These are phyloP conservation scores for Metridium senile DNA, from an alignment of 92 coral and sea anemone genomes.

Conservation along the genomic window DNA sequence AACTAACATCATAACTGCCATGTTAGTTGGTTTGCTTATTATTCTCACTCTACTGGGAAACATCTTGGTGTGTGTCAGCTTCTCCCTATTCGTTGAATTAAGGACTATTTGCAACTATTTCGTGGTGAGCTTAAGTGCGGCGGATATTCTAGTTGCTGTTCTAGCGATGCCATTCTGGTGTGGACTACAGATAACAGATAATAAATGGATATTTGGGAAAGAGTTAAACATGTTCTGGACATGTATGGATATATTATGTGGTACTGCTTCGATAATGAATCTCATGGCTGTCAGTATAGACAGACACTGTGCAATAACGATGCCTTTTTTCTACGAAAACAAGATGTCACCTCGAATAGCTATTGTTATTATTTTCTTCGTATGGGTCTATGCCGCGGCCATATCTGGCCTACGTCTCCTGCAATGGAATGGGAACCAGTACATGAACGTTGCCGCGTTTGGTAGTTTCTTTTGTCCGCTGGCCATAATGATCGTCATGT, in stretches of 20 bases:
- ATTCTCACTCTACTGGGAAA: conserved; percentile 63
- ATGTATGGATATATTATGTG: conserved; percentile 84
- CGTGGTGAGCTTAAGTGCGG: conserved; percentile 82
- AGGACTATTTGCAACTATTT: conserved; percentile 82
- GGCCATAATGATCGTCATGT: conserved; percentile 74
- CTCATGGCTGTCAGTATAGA: conserved; percentile 86
- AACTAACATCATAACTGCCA: conserved; percentile 60
- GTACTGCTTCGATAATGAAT: conserved; percentile 86
- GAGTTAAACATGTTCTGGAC: conserved; percentile 63
- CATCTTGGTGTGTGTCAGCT: conserved; percentile 68
- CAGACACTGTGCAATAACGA: conserved; percentile 79
- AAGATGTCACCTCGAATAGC: conserved; percentile 68
- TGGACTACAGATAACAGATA: conserved; percentile 66
- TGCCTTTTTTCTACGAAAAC: conserved; percentile 69
- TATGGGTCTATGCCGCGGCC: conserved; percentile 66
- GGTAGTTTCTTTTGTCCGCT: conserved; percentile 78
- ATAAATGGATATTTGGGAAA: conserved; percentile 59
- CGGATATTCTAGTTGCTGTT: conserved; percentile 81
- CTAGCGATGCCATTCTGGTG: conserved; percentile 94
- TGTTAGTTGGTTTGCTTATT: conserved; percentile 64
- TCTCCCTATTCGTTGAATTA: conserved; percentile 66
- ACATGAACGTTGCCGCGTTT: conserved; percentile 58
- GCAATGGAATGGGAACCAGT: conserved; percentile 51
- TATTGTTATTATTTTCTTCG: conserved; percentile 53
- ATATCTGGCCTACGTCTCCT: conserved; percentile 64